Evolutionary conservation across 2,797 vertebrate genomes (phyloP).

Genomic region (Arremon brunneinucha): DNA sequence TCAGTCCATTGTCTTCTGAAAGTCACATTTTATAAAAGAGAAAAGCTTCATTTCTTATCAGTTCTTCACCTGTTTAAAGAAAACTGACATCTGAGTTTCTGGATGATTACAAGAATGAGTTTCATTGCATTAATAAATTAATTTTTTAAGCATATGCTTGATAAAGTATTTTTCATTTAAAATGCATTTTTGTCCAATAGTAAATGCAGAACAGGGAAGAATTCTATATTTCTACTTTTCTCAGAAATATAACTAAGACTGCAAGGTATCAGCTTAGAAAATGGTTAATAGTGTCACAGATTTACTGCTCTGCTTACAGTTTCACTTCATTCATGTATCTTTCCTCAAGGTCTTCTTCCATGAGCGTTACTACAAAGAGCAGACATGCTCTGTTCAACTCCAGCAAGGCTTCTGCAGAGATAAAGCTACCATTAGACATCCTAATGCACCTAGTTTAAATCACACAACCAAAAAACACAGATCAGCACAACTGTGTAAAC

Average conservation of each 20-base stretch:
- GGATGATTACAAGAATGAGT: background rate
- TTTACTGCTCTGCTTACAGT: slow-evolving; percentile 15
- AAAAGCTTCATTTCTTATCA: background rate
- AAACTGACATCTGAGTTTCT: background rate
- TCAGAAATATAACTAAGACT: background rate
- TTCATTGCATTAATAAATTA: background rate
- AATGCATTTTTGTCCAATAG: background rate
- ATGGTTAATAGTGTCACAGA: background rate
- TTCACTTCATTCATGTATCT: background rate
- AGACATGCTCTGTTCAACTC: background rate
- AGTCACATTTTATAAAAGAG: background rate
- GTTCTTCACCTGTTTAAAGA: background rate
- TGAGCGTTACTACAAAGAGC: background rate
- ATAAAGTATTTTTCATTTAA: background rate
- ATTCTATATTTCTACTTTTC: background rate
- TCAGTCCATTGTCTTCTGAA: background rate
- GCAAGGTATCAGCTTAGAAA: background rate
- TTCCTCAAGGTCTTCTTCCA: slow-evolving; percentile 49
- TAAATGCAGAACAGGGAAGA: background rate
- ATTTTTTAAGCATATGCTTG: background rate
- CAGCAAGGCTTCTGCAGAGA: background rate
- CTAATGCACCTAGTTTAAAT: slow-evolving; percentile 26
- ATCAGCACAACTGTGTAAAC: slow-evolving; percentile 53
- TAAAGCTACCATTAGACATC: slow-evolving; percentile 2
- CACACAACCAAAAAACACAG: slow-evolving; percentile 25